Conservation (phyloP, 2,888 invertebrate genomes). For the Cephus spinipes region DNA sequence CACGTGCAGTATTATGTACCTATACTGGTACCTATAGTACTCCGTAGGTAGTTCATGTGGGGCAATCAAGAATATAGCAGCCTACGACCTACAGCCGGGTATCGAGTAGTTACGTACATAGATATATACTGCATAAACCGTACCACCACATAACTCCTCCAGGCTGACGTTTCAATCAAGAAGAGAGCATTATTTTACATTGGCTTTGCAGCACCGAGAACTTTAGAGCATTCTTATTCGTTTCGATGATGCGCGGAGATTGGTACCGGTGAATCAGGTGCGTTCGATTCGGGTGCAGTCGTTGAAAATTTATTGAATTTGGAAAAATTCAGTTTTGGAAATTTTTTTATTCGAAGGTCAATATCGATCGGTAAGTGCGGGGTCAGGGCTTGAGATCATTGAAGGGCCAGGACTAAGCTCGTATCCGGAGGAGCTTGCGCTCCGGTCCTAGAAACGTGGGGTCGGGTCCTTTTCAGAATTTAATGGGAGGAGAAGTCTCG, state of each 20-base stretch:
- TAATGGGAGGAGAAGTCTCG: background rate
- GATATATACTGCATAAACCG: slow-evolving; percentile 13
- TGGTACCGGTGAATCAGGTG: background rate
- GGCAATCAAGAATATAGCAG: slow-evolving; percentile 24
- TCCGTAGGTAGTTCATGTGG: slow-evolving; percentile 6
- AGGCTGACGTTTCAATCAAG: slow-evolving; percentile 60
- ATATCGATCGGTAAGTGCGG: background rate
- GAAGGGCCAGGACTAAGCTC: background rate
- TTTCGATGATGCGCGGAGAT: background rate
- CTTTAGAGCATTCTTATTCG: background rate
- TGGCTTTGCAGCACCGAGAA: slow-evolving; percentile 30
- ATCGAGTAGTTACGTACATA: slow-evolving; percentile 14
- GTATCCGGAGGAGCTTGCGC: background rate
- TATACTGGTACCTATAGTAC: background rate
- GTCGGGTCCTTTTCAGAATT: background rate
- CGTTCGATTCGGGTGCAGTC: background rate
- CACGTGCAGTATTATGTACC: slow-evolving; percentile 1
- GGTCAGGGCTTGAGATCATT: background rate
- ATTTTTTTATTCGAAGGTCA: background rate
- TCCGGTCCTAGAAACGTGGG: background rate
- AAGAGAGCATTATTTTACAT: slow-evolving; percentile 39
- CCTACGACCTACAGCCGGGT: slow-evolving; percentile 14
- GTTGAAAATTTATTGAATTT: background rate
- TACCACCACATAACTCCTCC: slow-evolving; percentile 50
- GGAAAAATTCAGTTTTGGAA: rapidly evolving